Evolutionary conservation across 2,888 invertebrate species (phyloP), one percentile per base, ranked within the genome.

Genomic region (Hydraecia micacea): DNA sequence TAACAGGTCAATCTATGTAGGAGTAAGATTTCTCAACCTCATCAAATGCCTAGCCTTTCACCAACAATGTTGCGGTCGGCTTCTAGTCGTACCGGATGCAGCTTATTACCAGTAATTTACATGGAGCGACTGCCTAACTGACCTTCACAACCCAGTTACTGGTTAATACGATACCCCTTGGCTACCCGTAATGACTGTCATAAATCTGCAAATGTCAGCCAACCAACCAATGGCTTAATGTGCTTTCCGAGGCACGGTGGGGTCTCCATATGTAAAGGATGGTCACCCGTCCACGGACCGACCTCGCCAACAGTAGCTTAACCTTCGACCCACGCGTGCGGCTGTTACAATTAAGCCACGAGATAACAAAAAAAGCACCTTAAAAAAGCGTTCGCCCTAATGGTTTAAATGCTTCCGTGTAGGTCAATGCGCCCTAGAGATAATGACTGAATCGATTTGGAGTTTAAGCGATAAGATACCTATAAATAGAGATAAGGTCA

Each of bases 401-500:
- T 67, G 76, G 68, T 58, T 79, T 49, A 11, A n/a, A 6, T 25
- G 46, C 63, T 84, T 73, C 76, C 25, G 42, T 79, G 67, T 70
- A 72, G 62, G 80, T 78, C 68, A 83, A 62, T 84, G 65, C 49
- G 25, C 75, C 28, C 13, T 49, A 62, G 8, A 80, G 67, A 74
- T 81, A 85, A 83, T 85, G 74, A 81, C 63, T 65, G 15, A 72
- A 85, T 65, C 70, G 25, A 74, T 80, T 63, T 67, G 36, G 39
- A 32, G 11, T 36, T 63, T 84, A 70, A 70, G 52, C 58, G 46
- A 42, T 67, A 79, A 62, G n/a, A 62, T 60, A 25, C 9, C 25
- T 25, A 72, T 62, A 70, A 66, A 72, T 72, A 58, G 28, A 46
- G 13, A n/a, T 39, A 15, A 36, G 58, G 32, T 67, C 60, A 67